Evolutionary conservation across 2,888 invertebrate species (phyloP).

Genomic region (Drosophila austrosaltans): DNA sequence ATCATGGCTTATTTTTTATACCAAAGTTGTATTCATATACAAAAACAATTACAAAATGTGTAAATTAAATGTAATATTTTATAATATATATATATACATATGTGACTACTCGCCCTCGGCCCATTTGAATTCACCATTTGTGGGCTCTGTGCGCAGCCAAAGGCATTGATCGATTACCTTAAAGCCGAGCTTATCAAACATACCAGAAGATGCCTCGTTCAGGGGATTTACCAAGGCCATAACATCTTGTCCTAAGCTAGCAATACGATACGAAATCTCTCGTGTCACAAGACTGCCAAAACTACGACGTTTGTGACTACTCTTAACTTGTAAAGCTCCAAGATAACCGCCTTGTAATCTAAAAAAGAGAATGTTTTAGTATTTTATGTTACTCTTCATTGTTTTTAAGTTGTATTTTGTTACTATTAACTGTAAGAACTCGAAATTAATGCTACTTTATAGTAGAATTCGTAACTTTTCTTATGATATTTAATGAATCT

Average conservation of each 20-base stretch:
- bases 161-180: constrained; percentile 34
- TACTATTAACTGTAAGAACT: too few relatives aligned
- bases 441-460: too few relatives aligned
- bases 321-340: constrained; percentile 48
- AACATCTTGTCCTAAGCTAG: constrained; percentile 50
- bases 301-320: constrained; percentile 41
- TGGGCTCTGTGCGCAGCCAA: constrained; percentile 51
- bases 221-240: constrained; percentile 36
- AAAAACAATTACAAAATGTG: constrained; percentile 43
- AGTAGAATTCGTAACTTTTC: too few relatives aligned
- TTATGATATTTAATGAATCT: too few relatives aligned
- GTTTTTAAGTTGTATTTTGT: too few relatives aligned
- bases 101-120: constrained; percentile 40
- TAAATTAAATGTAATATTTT: constrained; percentile 35
- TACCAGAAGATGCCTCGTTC: constrained; percentile 34
- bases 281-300: constrained; percentile 53
- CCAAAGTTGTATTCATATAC: constrained; percentile 74
- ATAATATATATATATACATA: constrained; percentile 23
- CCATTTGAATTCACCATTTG: constrained; percentile 38
- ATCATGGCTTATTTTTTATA: constrained; percentile 66
- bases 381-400: too few relatives aligned
- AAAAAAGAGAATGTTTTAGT: too few relatives aligned
- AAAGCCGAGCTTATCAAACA: constrained; percentile 57
- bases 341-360: constrained; percentile 59
- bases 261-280: constrained; percentile 42